Percentiles rank a stretch among this genome's conserved stretches.
These are phyloP conservation scores for Synergus laeviventris DNA, from an alignment of 2,888 invertebrate genomes.

Conservation along the genomic window DNA sequence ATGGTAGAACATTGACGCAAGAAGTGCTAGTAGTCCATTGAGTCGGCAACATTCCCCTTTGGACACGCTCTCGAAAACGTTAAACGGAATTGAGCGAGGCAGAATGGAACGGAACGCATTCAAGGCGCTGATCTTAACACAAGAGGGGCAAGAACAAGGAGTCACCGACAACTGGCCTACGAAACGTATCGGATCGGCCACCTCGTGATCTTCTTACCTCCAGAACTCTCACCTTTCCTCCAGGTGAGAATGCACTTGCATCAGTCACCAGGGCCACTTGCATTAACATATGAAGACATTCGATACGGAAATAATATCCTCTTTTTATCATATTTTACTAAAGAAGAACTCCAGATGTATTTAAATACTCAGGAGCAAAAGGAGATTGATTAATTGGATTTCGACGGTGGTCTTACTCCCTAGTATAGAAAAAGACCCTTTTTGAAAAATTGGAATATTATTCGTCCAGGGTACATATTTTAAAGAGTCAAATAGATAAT, in stretches of 20 bases:
- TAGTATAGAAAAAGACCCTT: not conserved
- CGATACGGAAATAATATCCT: constrained; percentile 37
- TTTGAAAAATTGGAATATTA: constrained; percentile 24
- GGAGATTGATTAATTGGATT: constrained; percentile 27
- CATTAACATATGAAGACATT: constrained; percentile 41
- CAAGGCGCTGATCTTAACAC: constrained; percentile 39
- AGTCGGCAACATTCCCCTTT: constrained; percentile 60
- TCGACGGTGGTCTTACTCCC: constrained; percentile 12
- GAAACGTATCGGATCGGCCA: constrained; percentile 32
- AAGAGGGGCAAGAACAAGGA: constrained; percentile 43
- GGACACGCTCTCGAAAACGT: constrained; percentile 63
- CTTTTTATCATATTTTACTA: constrained; percentile 2
- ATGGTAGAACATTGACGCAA: constrained; percentile 36
- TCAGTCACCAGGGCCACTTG: constrained; percentile 3
- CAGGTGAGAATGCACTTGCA: constrained; percentile 41
- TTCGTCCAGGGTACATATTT: constrained; percentile 3
- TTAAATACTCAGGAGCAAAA: not conserved
- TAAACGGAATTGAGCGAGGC: constrained; percentile 49
- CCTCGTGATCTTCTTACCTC: constrained; percentile 13
- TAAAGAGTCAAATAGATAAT: not conserved
- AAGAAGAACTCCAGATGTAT: not conserved
- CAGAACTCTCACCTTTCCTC: constrained; percentile 21
- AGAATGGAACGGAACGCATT: constrained; percentile 50
- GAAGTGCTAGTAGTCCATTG: constrained; percentile 34
- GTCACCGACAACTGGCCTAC: constrained; percentile 3